Evolutionary conservation across 2,113 vertebrate genomes (phyloP).

Genomic region (Vidua macroura): DNA sequence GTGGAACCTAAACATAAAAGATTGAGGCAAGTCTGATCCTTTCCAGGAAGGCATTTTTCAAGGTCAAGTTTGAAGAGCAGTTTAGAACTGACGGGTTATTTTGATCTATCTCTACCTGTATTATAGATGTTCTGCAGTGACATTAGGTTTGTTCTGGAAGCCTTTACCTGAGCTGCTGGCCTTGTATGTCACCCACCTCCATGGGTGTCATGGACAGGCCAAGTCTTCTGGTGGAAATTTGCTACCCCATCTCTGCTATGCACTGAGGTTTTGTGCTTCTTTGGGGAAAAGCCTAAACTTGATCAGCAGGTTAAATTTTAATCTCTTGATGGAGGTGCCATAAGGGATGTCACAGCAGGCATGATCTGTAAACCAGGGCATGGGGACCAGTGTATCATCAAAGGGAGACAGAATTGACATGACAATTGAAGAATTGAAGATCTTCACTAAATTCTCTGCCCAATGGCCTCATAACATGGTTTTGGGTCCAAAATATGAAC

Average conservation of each 20-base stretch:
- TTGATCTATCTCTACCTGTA: neutral
- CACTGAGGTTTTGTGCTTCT: neutral
- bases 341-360: neutral
- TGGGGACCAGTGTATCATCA: neutral
- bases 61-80: neutral
- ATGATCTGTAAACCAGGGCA: neutral
- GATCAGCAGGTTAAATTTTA: neutral
- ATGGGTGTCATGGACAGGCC: neutral
- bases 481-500: neutral
- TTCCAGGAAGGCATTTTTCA: neutral
- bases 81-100: neutral
- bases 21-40: neutral
- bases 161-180: neutral
- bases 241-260: neutral
- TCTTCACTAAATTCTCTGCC: neutral
- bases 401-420: neutral
- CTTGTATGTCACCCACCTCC: neutral
- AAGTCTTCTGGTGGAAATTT: neutral
- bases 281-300: neutral
- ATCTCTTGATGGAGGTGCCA: neutral
- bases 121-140: neutral
- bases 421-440: neutral
- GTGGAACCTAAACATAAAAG: neutral
- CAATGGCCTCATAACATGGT: neutral
- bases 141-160: neutral